Percentiles rank a stretch among this genome's conserved stretches.
Evolutionary conservation across 2,797 vertebrate genomes (phyloP).

Genomic region (Cryptoprocta ferox): DNA sequence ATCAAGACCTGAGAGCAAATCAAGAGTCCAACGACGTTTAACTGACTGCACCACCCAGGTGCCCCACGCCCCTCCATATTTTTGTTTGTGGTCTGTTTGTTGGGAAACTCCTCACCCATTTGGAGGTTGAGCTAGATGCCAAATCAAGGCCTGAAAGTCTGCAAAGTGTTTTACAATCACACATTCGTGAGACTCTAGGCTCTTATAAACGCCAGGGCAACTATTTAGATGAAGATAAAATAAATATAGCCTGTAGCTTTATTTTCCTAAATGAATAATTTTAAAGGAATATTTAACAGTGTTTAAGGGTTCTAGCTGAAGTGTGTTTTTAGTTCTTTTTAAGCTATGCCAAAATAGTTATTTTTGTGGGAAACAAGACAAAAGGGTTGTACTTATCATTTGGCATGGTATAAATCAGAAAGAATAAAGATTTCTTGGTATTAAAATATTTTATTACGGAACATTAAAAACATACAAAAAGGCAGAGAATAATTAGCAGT

Average conservation of each 20-base stretch:
- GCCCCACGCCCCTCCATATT: background rate
- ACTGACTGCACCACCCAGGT: too few species aligned
- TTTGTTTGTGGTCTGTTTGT: slow-evolving; percentile 1
- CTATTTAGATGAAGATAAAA: slow-evolving; percentile 61
- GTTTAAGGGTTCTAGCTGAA: background rate
- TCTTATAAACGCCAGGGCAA: slow-evolving; percentile 51
- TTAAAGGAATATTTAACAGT: slow-evolving; percentile 45
- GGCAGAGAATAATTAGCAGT: background rate
- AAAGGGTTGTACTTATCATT: slow-evolving; percentile 8
- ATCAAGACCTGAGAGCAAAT: too few species aligned
- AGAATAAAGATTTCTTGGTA: background rate
- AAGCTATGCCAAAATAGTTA: slow-evolving; percentile 43
- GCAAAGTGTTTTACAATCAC: slow-evolving; percentile 17
- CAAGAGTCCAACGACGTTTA: too few species aligned
- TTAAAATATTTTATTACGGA: slow-evolving; percentile 51
- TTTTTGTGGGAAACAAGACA: slow-evolving; percentile 42
- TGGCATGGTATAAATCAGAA: slow-evolving; percentile 49
- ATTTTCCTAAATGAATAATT: slow-evolving; percentile 54
- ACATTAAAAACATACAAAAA: slow-evolving; percentile 32
- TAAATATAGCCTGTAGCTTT: background rate
- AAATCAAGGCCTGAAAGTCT: slow-evolving; percentile 1
- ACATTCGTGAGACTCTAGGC: background rate
- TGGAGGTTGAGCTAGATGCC: background rate
- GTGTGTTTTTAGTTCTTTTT: background rate
- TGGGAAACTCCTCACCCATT: slow-evolving; percentile 24